Evolutionary conservation across 37 sponge, comb jelly and placozoan species (phyloP).

Genomic region (Diacarnus erythraeanus): DNA sequence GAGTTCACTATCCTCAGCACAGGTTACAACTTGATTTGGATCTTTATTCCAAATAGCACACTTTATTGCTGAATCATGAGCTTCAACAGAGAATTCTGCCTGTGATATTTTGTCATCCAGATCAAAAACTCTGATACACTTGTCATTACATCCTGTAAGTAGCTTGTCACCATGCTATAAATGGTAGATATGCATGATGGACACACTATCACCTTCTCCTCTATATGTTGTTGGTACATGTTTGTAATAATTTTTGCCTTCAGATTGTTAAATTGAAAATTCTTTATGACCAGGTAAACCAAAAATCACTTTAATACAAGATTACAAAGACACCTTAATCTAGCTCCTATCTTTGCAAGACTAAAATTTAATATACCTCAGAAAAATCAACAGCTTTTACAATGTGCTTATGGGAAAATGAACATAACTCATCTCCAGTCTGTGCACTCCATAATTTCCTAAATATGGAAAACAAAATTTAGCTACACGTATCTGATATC

Average conservation of each 20-base stretch:
- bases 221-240: too few relatives aligned
- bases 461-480: not conserved
- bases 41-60: constrained; percentile 55
- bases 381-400: constrained; percentile 90
- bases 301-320: too few relatives aligned
- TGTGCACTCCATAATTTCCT: constrained; percentile 89
- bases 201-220: too few relatives aligned
- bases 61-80: constrained; percentile 47
- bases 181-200: too few relatives aligned
- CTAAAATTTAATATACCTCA: constrained; percentile 70
- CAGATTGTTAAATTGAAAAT: too few relatives aligned
- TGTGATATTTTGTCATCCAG: not conserved
- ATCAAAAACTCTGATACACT: constrained; percentile 65
- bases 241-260: too few relatives aligned
- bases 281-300: not conserved
- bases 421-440: constrained; percentile 62
- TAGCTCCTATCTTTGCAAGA: too few relatives aligned
- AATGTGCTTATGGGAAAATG: constrained; percentile 80
- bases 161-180: constrained; percentile 51
- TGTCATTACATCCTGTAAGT: constrained; percentile 87
- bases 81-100: constrained; percentile 18
- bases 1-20: constrained; percentile 57
- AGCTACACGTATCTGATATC: not conserved
- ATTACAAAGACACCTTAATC: not conserved
- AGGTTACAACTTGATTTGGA: constrained; percentile 33